phyloP scores from a whole-genome alignment of 2,797 vertebrate genomes.

The Chromis chromis region DNA sequence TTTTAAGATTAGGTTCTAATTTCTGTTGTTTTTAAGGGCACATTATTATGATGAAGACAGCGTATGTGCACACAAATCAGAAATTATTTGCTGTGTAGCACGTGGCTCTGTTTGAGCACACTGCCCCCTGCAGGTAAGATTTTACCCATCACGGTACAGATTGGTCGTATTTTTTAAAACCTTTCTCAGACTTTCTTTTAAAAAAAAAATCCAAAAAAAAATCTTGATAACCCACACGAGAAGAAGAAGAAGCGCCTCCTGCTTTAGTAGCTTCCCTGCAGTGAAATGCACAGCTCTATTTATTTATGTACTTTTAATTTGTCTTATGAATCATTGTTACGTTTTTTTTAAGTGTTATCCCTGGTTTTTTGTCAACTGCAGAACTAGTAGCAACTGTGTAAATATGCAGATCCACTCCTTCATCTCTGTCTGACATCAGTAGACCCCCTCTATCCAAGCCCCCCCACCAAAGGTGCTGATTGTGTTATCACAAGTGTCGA shows the following conservation, averaged over 20 bases:
- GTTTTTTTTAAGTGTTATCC: constrained; percentile 53
- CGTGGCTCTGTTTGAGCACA: constrained; percentile 41
- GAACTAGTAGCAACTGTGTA: constrained; percentile 84
- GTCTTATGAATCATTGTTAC: constrained; percentile 66
- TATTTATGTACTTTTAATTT: constrained; percentile 78
- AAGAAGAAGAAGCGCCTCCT: constrained; percentile 57
- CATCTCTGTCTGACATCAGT: constrained; percentile 35
- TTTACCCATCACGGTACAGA: constrained; percentile 68
- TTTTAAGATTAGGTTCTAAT: constrained; percentile 75
- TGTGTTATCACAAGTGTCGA: constrained; percentile 5
- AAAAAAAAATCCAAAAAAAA: constrained; percentile 25
- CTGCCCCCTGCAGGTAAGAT: constrained; percentile 71
- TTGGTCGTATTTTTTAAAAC: constrained; percentile 18
- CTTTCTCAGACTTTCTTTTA: constrained; percentile 21
- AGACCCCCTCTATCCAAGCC: constrained; percentile 34
- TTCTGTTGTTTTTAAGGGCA: constrained; percentile 77
- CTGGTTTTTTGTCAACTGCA: constrained; percentile 63
- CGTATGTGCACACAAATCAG: constrained; percentile 57
- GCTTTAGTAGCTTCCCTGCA: constrained; percentile 68
- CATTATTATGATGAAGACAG: constrained; percentile 75
- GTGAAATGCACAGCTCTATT: constrained; percentile 81
- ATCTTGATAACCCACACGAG: constrained; percentile 39
- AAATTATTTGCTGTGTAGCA: constrained; percentile 53
- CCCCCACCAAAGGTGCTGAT: constrained; percentile 48
- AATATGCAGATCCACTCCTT: constrained; percentile 79